These are phyloP conservation scores for Sebastiscus tertius DNA, from an alignment of 2,797 vertebrate species.

Conservation along the genomic window DNA sequence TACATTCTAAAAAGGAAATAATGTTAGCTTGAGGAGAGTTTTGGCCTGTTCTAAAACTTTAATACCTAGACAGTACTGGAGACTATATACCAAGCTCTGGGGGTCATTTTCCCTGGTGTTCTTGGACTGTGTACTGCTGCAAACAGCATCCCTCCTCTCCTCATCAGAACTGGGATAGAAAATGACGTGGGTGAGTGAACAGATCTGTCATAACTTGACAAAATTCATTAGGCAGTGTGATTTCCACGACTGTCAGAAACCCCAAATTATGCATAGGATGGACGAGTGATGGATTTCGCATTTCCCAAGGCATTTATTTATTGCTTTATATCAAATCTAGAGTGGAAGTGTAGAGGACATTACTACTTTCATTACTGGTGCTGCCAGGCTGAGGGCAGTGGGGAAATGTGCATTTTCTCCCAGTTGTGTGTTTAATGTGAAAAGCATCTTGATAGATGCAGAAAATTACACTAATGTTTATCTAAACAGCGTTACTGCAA, in stretches of 20 bases:
- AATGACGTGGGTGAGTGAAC: slow-evolving; percentile 28
- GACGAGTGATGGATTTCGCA: slow-evolving; percentile 35
- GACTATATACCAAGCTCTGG: not conserved
- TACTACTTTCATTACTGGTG: slow-evolving; percentile 18
- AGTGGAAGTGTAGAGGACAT: slow-evolving; percentile 9
- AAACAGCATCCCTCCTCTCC: slow-evolving; percentile 2
- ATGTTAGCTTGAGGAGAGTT: not conserved
- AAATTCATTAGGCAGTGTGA: slow-evolving; percentile 62
- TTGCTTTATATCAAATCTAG: slow-evolving; percentile 44
- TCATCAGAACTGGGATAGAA: slow-evolving; percentile 18
- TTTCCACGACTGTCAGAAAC: slow-evolving; percentile 52
- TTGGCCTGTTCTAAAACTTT: not conserved
- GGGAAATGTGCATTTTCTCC: not conserved
- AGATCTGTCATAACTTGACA: slow-evolving; percentile 59
- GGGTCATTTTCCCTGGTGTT: not conserved
- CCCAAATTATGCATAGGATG: slow-evolving; percentile 51
- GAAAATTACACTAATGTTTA: not conserved
- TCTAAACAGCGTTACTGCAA: not conserved
- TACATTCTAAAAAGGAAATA: not conserved
- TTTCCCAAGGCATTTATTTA: slow-evolving; percentile 56
- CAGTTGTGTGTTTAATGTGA: not conserved
- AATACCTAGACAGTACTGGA: not conserved
- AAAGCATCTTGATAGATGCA: not conserved
- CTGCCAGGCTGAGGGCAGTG: not conserved
- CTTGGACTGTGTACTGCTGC: not conserved